Evolutionary conservation across 1,140 invertebrate genomes (phyloP).

Genomic region (Eupristina koningsbergeri): DNA sequence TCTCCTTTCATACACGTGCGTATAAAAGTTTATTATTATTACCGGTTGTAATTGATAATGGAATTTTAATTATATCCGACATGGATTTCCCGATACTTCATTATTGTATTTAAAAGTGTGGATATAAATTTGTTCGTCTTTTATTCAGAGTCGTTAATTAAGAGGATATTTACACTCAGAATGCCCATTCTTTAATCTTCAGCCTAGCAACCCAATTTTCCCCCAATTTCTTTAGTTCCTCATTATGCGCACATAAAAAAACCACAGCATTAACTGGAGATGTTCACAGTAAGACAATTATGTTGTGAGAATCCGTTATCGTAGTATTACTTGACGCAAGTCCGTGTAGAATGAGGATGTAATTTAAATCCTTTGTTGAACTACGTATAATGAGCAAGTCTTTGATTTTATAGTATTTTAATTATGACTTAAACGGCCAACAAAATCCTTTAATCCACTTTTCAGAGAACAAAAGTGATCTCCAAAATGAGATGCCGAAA

Average conservation of each 20-base stretch:
- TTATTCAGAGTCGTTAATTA: neutral
- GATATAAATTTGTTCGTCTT: slow-evolving; percentile 4
- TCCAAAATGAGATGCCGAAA: neutral
- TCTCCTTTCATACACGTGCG: neutral
- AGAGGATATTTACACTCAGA: neutral
- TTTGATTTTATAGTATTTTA: neutral
- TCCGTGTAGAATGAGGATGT: neutral
- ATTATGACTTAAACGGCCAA: neutral
- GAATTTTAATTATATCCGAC: neutral
- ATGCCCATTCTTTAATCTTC: neutral
- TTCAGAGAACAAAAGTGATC: neutral
- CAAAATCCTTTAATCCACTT: neutral
- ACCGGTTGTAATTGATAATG: slow-evolving; percentile 14
- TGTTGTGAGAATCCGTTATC: neutral
- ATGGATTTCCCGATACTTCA: neutral
- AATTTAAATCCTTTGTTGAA: neutral
- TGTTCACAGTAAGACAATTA: neutral
- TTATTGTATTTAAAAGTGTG: slow-evolving; percentile 16
- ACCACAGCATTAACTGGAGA: neutral
- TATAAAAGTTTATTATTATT: slow-evolving; percentile 8
- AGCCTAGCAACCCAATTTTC: neutral
- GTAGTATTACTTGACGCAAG: neutral
- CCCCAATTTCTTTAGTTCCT: neutral
- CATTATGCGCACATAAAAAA: neutral
- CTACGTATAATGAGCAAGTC: neutral